phyloP scores from a whole-genome alignment of 2,888 invertebrate species.

The Drosophila melanosoma region DNA sequence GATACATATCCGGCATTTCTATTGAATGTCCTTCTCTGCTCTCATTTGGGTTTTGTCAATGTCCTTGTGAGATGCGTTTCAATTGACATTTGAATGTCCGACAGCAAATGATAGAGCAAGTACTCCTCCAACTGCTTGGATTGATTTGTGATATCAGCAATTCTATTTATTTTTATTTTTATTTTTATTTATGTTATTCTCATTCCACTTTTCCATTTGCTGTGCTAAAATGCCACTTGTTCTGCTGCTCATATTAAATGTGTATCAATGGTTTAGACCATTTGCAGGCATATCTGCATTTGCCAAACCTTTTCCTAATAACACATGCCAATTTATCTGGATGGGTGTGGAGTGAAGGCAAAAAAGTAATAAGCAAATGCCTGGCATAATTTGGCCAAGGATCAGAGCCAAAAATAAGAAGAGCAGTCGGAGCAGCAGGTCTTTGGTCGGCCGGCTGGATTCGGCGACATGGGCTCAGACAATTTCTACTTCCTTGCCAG shows the following conservation, averaged over 20 bases:
- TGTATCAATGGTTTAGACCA: constrained; percentile 40
- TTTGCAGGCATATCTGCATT: constrained; percentile 69
- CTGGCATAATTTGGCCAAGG: constrained; percentile 73
- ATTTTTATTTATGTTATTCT: too few species aligned
- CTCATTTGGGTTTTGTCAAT: constrained; percentile 7
- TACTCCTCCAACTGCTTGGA: constrained; percentile 26
- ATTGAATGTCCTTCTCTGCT: constrained; percentile 7
- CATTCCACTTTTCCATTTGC: not conserved
- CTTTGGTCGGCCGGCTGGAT: constrained; percentile 2
- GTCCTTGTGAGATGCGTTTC: constrained; percentile 13
- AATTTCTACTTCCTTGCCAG: constrained; percentile 58
- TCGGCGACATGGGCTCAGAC: constrained; percentile 27
- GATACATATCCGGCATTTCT: not conserved
- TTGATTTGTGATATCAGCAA: constrained; percentile 4
- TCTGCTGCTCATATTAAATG: constrained; percentile 35
- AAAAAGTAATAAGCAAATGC: constrained; percentile 78
- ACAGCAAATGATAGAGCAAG: constrained; percentile 13
- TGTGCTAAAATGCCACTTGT: constrained; percentile 43
- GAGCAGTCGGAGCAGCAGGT: constrained; percentile 5
- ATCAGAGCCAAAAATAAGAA: constrained; percentile 10
- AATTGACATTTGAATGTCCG: constrained; percentile 39
- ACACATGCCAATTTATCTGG: constrained; percentile 69
- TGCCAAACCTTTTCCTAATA: constrained; percentile 78
- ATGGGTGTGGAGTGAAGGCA: constrained; percentile 7
- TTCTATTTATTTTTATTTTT: not conserved